phyloP scores from a whole-genome alignment of 30 jellyfish, hydroid and myxozoan species.

The Nemopilema nomurai region DNA sequence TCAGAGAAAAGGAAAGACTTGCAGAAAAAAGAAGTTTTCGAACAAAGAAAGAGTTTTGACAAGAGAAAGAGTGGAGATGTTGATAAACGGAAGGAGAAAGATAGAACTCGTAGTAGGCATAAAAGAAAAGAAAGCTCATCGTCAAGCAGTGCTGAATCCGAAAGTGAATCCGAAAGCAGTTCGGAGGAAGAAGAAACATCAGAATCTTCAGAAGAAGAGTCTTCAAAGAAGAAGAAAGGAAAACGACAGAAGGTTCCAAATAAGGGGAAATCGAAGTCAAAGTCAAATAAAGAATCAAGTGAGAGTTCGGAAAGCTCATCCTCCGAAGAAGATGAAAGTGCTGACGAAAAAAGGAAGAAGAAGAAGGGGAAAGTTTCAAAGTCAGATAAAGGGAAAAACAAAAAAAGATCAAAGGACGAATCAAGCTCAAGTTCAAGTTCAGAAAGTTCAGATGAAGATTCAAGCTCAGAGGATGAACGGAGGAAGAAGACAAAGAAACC shows the following conservation, averaged over 20 bases:
- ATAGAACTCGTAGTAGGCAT: constrained; percentile 13
- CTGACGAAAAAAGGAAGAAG: constrained; percentile 1
- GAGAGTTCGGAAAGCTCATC: constrained; percentile 28
- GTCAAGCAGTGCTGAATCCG: constrained; percentile 74
- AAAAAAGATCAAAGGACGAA: neutral
- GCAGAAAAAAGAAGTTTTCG: neutral
- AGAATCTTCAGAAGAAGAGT: constrained; percentile 26
- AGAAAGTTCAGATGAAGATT: neutral
- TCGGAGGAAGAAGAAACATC: constrained; percentile 27
- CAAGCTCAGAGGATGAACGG: constrained; percentile 12
- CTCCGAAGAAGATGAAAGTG: constrained; percentile 23
- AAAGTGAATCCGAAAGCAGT: constrained; percentile 33
- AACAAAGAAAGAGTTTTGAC: constrained; percentile 3
- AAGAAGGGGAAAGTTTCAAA: constrained; percentile 7
- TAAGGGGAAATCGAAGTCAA: neutral
- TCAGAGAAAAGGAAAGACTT: neutral
- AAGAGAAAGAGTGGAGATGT: constrained; percentile 2
- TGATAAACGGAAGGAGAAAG: constrained; percentile 1
- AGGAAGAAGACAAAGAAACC: neutral
- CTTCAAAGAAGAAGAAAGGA: neutral
- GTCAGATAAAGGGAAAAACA: constrained; percentile 11
- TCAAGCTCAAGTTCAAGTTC: neutral
- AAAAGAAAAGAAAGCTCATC: constrained; percentile 21
- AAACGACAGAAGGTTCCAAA: neutral
- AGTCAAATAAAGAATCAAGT: constrained; percentile 15